Percentiles rank a stretch among this genome's conserved stretches.
phyloP scores from a whole-genome alignment of 2,888 invertebrate genomes.

The Osmoderma eremita region DNA sequence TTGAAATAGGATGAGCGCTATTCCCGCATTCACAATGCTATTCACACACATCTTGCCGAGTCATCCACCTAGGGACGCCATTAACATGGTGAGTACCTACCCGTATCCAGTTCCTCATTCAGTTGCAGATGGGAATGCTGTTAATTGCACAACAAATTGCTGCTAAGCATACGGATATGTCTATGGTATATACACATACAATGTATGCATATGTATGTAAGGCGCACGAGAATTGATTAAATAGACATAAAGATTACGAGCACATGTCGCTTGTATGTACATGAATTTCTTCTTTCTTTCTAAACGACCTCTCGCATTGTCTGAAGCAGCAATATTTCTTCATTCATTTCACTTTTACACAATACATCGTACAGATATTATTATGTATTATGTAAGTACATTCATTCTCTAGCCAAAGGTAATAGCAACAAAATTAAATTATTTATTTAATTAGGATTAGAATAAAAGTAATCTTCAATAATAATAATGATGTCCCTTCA shows the following conservation, averaged over 20 bases:
- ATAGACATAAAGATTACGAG: background rate
- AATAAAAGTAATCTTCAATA: no score
- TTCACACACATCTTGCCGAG: slow-evolving; percentile 5
- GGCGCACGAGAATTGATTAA: background rate
- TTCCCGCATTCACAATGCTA: slow-evolving; percentile 16
- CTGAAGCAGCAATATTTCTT: background rate
- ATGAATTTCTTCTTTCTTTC: background rate
- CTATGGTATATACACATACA: no score
- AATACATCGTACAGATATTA: background rate
- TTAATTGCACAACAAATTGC: slow-evolving; percentile 31
- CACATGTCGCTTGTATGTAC: no score
- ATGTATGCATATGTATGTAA: slow-evolving; percentile 2
- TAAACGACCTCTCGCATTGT: background rate
- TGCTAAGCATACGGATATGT: background rate
- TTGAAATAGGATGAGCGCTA: no score
- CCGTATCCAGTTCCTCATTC: slow-evolving; percentile 19
- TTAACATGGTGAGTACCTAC: slow-evolving; percentile 27
- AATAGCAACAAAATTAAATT: no score
- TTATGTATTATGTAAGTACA: no score
- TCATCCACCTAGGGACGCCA: slow-evolving; percentile 10
- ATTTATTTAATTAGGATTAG: no score
- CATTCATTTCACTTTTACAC: background rate
- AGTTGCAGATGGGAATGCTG: slow-evolving; percentile 16
- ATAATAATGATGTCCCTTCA: no score
- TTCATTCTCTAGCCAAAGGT: no score